Evolutionary conservation across 2,797 vertebrate genomes (phyloP), one percentile per base, ranked within the genome.

Genomic region (Petrocephalus schoutedeni): DNA sequence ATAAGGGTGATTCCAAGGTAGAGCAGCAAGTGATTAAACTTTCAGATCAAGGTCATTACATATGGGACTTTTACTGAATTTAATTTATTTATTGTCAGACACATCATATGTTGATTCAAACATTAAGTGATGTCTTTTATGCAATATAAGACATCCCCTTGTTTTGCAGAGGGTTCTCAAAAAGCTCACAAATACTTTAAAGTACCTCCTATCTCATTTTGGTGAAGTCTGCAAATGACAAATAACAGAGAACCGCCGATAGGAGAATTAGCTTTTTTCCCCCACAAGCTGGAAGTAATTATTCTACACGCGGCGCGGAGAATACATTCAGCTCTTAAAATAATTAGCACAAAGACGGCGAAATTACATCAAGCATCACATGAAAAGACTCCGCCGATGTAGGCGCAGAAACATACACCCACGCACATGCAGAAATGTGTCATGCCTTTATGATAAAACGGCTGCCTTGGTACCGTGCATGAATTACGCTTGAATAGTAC

Each of bases 301-400:
- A 84, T 84, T 84, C 45, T 80, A 49, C 74, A 45, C 74, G 19
- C 41, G 74, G 74, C 19, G 74, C 36, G n/a, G 74, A 57, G 56
- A 58, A 58, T 41, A 21, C 54, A 58, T 56, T 57, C 51, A 56
- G 51, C 54, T 9, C 83, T 87, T 86, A 61, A 41, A 61, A 89
- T 85, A 87, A 28, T 84, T 87, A 85, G 57, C 61, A 91, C 87
- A 74, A 89, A 87, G 87, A 56, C 32, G 10, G 6, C 45, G 58
- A 84, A 83, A 71, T 56, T 56, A 21, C 77, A 36, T 36, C 56
- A 87, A 57, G 80, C 45, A 36, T 84, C 74, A 64, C 32, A 51
- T 41, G 57, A 56, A 86, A 84, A 87, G 45, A 83, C 83, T 84
- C 23, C 19, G 56, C 21, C 56, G 54, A 86, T 36, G 56, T 19